phyloP scores from a whole-genome alignment of 2,113 vertebrate species.

The Empidonax alnorum region DNA sequence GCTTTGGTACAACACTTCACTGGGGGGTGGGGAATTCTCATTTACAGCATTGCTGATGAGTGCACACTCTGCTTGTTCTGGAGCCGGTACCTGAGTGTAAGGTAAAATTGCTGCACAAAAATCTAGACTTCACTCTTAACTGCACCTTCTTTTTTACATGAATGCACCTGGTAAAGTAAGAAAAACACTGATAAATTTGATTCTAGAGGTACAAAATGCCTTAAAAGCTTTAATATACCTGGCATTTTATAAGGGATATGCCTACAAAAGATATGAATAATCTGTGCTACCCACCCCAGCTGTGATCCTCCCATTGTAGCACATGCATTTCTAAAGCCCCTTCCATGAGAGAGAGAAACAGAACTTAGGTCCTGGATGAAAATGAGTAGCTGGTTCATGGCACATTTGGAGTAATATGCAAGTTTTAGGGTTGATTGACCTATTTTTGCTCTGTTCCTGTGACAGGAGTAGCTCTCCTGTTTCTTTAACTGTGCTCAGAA shows the following conservation, averaged over 20 bases:
- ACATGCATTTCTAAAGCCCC: constrained; percentile 1
- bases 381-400: not conserved
- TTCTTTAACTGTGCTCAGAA: not conserved
- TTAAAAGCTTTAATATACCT: not conserved
- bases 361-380: not conserved
- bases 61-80: not conserved
- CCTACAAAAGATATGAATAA: constrained; percentile 6
- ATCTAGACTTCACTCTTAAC: not conserved
- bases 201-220: not conserved
- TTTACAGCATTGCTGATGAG: not conserved
- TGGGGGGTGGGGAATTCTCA: fast-evolving
- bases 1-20: not conserved
- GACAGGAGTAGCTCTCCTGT: fast-evolving
- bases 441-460: not conserved
- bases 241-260: not conserved
- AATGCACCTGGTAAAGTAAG: not conserved
- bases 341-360: not conserved
- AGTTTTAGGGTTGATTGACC: not conserved
- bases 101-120: not conserved
- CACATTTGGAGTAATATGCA: not conserved
- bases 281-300: not conserved
- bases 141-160: not conserved
- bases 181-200: not conserved
- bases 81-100: not conserved
- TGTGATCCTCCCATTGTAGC: constrained; percentile 19